Percentiles rank a stretch among this genome's conserved stretches.
Conservation (phyloP, 2,113 vertebrate genomes). For the Alexandromys fortis region DNA sequence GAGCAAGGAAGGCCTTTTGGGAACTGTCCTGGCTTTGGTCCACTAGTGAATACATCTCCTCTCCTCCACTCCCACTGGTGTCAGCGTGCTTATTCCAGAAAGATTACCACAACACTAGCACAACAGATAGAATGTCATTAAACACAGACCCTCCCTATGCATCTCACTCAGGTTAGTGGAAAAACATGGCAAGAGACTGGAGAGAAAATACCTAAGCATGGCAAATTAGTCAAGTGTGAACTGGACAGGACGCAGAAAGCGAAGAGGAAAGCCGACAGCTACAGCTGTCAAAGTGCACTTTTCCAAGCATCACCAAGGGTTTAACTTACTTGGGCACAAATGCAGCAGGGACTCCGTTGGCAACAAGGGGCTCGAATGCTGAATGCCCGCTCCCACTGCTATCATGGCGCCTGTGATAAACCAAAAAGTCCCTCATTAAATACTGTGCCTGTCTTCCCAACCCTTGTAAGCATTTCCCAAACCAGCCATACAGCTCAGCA, state of each 20-base stretch:
- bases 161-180: not conserved
- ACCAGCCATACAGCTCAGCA: not conserved
- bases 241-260: not conserved
- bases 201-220: not conserved
- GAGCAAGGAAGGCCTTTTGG: not conserved
- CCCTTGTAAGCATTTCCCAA: not conserved
- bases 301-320: accelerated
- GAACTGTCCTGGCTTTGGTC: not conserved
- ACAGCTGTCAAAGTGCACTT: not conserved
- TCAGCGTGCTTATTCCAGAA: not conserved
- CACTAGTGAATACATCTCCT: not conserved
- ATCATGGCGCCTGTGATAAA: slow-evolving; percentile 89
- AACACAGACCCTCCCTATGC: not conserved
- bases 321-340: slow-evolving; percentile 94
- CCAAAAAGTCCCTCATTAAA: not conserved
- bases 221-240: slow-evolving; percentile 9
- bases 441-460: not conserved
- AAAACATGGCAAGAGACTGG: slow-evolving; percentile 23
- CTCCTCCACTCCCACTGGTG: not conserved
- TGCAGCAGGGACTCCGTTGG: slow-evolving; percentile 91
- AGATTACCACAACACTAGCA: not conserved
- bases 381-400: slow-evolving; percentile 93
- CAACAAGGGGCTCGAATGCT: slow-evolving; percentile 91
- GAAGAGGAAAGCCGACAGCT: not conserved
- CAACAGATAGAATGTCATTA: not conserved